Percentiles rank a stretch among this genome's conserved stretches.
These are phyloP conservation scores for Thymelicus sylvestris DNA, from an alignment of 2,888 invertebrate species.

Conservation along the genomic window DNA sequence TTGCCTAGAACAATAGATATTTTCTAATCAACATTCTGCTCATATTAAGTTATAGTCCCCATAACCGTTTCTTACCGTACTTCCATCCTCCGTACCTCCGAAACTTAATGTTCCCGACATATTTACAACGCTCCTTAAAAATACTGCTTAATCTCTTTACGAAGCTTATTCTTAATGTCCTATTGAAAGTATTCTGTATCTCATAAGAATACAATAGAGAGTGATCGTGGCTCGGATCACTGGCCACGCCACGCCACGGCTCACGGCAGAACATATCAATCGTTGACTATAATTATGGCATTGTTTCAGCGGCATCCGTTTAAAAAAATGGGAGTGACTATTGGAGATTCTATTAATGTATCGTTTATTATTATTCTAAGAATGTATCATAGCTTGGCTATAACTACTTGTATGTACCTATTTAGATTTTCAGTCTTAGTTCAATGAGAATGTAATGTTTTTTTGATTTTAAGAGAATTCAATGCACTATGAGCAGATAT, in stretches of 20 bases:
- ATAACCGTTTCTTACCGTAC: too few relatives aligned
- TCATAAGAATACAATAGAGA: constrained; percentile 48
- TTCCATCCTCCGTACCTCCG: too few relatives aligned
- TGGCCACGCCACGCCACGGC: constrained; percentile 39
- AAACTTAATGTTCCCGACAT: too few relatives aligned
- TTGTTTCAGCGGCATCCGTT: constrained; percentile 44
- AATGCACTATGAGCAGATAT: too few relatives aligned
- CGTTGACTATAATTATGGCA: constrained; percentile 39
- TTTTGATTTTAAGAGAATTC: too few relatives aligned
- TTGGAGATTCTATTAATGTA: neutral
- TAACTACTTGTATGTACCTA: neutral
- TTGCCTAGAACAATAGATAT: too few relatives aligned
- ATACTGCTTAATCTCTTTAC: neutral
- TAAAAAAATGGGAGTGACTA: constrained; percentile 40
- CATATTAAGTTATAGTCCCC: too few relatives aligned
- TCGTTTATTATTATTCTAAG: too few relatives aligned
- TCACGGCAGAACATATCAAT: constrained; percentile 29
- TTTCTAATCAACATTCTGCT: too few relatives aligned
- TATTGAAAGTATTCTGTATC: constrained; percentile 38
- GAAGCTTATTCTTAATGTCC: constrained; percentile 40
- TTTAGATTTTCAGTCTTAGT: neutral
- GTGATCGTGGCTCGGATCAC: constrained; percentile 41
- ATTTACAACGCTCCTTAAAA: neutral
- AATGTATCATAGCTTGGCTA: neutral
- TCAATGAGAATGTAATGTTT: too few relatives aligned